A percentile compares a stretch with the other conserved stretches of the same genome.
Conservation (phyloP, 2,888 invertebrate species). For the Cylindroiulus punctatus region DNA sequence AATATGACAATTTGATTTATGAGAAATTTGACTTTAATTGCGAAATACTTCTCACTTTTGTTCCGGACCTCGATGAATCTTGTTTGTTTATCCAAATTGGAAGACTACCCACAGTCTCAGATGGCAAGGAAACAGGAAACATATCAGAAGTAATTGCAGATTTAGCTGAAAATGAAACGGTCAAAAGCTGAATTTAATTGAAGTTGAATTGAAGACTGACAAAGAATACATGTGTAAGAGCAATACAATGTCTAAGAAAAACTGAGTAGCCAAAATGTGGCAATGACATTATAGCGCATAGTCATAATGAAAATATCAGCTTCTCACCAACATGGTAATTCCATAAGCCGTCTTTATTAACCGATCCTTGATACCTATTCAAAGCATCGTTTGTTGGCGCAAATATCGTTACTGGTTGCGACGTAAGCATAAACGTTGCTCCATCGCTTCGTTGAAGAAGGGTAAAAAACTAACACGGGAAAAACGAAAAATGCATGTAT, state of each 20-base stretch:
- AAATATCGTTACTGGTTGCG: slow-evolving; percentile 50
- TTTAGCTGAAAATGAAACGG: slow-evolving; percentile 49
- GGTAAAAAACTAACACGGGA: not conserved
- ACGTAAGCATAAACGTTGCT: not conserved
- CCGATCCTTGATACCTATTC: slow-evolving; percentile 1
- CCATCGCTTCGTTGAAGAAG: not conserved
- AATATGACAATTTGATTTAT: not conserved
- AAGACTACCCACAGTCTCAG: slow-evolving; percentile 49
- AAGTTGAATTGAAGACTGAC: not conserved
- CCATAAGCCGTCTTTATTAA: not conserved
- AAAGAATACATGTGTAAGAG: not conserved
- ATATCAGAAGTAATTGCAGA: slow-evolving; percentile 50
- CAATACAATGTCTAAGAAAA: too few relatives aligned
- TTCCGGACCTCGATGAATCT: not conserved
- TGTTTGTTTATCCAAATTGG: slow-evolving; percentile 52
- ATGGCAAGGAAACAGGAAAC: slow-evolving; percentile 1
- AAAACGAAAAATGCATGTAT: not conserved
- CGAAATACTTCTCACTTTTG: slow-evolving; percentile 2
- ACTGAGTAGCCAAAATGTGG: too few relatives aligned
- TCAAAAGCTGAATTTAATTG: not conserved
- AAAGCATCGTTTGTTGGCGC: slow-evolving; percentile 55
- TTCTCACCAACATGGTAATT: slow-evolving; percentile 36
- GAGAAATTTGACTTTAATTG: not conserved
- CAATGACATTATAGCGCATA: not conserved
- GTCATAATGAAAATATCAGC: not conserved